Evolutionary conservation across 2,888 invertebrate genomes (phyloP).

Genomic region (Sarcophaga caerulescens): DNA sequence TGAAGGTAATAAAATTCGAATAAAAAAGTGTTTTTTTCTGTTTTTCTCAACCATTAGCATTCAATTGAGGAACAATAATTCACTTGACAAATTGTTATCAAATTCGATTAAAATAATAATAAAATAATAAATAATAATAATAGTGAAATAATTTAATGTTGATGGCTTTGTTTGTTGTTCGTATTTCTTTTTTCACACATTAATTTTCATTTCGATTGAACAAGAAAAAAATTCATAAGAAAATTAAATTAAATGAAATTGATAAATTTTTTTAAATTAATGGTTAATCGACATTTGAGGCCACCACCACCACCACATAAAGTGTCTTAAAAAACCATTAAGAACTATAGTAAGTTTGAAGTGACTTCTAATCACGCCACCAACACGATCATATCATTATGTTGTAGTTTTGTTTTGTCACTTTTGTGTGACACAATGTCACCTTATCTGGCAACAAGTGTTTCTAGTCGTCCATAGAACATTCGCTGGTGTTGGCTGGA

Average conservation of each 20-base stretch:
- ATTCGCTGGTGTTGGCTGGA: not conserved
- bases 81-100: constrained; percentile 22
- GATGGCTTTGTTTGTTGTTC: constrained; percentile 24
- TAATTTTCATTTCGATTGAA: not conserved
- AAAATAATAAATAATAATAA: not conserved
- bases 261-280: not conserved
- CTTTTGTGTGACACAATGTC: not conserved
- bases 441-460: not conserved
- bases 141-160: constrained; percentile 35
- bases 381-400: not conserved
- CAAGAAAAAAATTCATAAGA: not conserved
- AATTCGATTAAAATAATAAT: constrained; percentile 18
- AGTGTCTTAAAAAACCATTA: not conserved
- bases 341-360: not conserved
- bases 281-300: constrained; percentile 3
- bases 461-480: not conserved
- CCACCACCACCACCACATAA: not conserved
- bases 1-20: too few species aligned
- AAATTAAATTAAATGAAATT: constrained; percentile 12
- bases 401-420: not conserved
- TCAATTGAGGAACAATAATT: not conserved
- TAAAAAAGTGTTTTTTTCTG: too few species aligned
- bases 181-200: not conserved
- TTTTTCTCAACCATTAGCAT: too few species aligned
- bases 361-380: constrained; percentile 7